These are phyloP conservation scores for Podocnemis expansa DNA, from an alignment of 2,113 vertebrate species.

Conservation along the genomic window DNA sequence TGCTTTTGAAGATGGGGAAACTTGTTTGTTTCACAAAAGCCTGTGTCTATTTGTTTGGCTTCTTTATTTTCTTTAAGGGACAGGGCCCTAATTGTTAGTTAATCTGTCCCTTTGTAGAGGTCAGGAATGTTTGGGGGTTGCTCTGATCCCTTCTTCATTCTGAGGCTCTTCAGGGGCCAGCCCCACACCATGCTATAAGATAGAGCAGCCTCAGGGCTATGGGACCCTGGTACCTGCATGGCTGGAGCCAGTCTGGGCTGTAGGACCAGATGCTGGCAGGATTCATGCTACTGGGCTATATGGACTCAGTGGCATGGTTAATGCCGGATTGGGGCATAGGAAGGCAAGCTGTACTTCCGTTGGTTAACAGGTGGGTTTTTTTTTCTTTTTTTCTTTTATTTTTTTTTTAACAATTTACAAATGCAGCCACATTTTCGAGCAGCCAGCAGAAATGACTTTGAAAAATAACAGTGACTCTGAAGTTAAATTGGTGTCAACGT, in stretches of 20 bases:
- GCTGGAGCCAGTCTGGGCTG: background rate
- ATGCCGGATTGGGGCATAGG: background rate
- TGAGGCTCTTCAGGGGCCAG: background rate
- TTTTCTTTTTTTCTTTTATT: conserved; percentile 20
- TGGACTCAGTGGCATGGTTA: background rate
- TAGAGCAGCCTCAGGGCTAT: background rate
- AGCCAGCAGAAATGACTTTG: conserved; percentile 44
- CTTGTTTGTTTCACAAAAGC: too few relatives aligned
- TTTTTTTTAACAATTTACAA: conserved; percentile 25
- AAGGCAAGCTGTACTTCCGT: background rate
- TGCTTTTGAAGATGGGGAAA: too few relatives aligned
- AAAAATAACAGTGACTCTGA: conserved; percentile 51
- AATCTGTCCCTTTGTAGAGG: background rate
- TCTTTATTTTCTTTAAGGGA: background rate
- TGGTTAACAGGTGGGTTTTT: background rate
- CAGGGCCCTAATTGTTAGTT: background rate
- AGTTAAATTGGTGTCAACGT: conserved; percentile 40
- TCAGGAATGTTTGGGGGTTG: background rate
- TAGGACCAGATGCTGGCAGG: background rate
- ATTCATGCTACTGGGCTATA: background rate
- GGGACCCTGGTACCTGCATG: background rate
- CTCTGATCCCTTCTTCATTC: background rate
- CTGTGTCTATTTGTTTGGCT: background rate
- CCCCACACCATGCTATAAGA: background rate
- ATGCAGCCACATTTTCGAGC: conserved; percentile 16